phyloP scores from a whole-genome alignment of 2,888 invertebrate genomes.

The Drepanosiphum platanoidis region DNA sequence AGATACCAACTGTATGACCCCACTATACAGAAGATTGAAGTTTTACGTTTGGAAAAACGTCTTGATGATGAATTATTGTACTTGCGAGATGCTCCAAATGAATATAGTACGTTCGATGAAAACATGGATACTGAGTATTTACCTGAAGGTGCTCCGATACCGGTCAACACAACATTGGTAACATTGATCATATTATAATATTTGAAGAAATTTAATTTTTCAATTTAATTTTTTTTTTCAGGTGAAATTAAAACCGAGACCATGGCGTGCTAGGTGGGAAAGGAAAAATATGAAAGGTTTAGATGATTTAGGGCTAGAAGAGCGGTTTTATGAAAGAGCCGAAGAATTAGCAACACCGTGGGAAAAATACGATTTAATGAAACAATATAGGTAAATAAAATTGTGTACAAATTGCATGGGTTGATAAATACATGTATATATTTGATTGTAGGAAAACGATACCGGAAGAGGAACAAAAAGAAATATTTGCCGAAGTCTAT shows the following conservation, averaged over 20 bases:
- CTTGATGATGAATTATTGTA: conserved; percentile 90
- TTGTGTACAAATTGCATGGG: conserved; percentile 18
- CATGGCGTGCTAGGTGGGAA: conserved; percentile 95
- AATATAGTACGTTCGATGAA: conserved; percentile 91
- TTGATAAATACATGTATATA: conserved; percentile 18
- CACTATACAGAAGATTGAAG: conserved; percentile 87
- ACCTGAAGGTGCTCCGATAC: conserved; percentile 81
- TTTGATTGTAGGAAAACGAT: conserved; percentile 76
- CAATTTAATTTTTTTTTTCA: conserved; percentile 65
- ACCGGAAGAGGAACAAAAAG: conserved; percentile 86
- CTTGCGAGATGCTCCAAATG: conserved; percentile 87
- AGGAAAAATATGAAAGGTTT: conserved; percentile 80
- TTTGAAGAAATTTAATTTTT: not conserved
- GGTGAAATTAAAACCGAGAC: conserved; percentile 80
- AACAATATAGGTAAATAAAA: conserved; percentile 79
- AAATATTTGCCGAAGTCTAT: conserved; percentile 86
- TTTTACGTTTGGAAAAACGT: conserved; percentile 90
- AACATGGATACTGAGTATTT: conserved; percentile 88
- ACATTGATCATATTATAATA: conserved; percentile 19
- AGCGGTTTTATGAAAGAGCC: conserved; percentile 66
- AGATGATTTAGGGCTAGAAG: conserved; percentile 67
- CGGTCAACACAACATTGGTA: conserved; percentile 80
- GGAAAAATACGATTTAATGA: conserved; percentile 94
- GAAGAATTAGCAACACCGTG: conserved; percentile 76
- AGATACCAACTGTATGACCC: conserved; percentile 94